Base-by-base conservation (phyloP, 2,888 invertebrate genomes). In the Tanypteryx hageni region DNA sequence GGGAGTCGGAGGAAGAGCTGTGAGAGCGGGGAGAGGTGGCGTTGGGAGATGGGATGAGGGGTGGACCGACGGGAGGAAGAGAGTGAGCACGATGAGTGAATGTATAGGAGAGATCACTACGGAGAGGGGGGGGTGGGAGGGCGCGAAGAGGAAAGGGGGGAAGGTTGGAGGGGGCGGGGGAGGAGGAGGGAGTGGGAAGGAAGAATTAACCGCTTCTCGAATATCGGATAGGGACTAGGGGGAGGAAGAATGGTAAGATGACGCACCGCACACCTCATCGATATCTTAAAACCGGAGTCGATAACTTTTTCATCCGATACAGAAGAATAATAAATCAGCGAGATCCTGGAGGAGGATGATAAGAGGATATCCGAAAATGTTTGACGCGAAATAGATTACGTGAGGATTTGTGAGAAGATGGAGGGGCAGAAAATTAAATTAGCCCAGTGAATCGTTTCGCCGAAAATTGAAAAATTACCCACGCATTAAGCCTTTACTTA, bases 231-330 rank as follows among this genome's bases (percentile, higher is more conserved):
- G 22, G 22, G 27, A 22, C 0, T 13, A 18, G 44, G 44, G 3
- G 1, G 44, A 44, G 44, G 44, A 44, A 27, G 68, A 68, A n/a
- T 3, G 68, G 22, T 18, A 22, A 68, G 76, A 76, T 76, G 76
- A 76, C 76, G 76, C 22, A 76, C 76, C 76, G 76, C 22, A 76
- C 76, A 76, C 76, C 76, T 76, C 76, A 76, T 76, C 76, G 76
- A 76, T 76, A 76, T 76, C 76, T 76, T 76, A 27, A 27, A 27
- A 27, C 13, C 27, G 76, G 76, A 76, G 76, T 76, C 76, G 76
- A 76, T 76, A 76, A 13, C 22, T 76, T 76, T 76, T 76, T 76
- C 76, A 44, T 44, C 44, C 44, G 44, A 44, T 44, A 44, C 44
- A 27, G 68, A 68, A 22, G 68, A 76, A 76, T 76, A 76, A 76